phyloP scores from a whole-genome alignment of 2,888 invertebrate species.

The Pterostichus niger region DNA sequence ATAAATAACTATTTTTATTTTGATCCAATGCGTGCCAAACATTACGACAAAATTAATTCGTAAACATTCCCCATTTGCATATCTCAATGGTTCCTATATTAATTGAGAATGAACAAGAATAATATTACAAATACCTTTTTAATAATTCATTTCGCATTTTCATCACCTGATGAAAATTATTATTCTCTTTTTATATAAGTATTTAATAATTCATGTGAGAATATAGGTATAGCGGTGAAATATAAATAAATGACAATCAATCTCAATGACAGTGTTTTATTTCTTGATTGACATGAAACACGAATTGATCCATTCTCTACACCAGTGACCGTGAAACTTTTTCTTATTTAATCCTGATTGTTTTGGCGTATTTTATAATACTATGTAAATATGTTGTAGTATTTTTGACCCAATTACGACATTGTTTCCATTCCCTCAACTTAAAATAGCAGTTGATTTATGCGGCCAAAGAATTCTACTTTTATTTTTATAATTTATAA shows the following conservation, averaged over 20 bases:
- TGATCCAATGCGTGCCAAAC: too few relatives aligned
- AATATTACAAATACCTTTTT: too few relatives aligned
- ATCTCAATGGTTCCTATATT: too few relatives aligned
- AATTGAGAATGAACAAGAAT: too few relatives aligned
- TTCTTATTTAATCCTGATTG: background rate
- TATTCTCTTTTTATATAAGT: too few relatives aligned
- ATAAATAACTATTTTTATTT: too few relatives aligned
- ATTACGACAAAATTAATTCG: too few relatives aligned
- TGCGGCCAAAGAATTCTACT: background rate
- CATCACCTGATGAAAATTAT: too few relatives aligned
- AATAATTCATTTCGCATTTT: too few relatives aligned
- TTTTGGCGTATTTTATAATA: background rate
- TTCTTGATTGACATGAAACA: background rate
- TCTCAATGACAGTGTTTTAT: constrained; percentile 2
- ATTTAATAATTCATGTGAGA: background rate
- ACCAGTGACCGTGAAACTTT: constrained; percentile 7
- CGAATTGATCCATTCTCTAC: too few relatives aligned
- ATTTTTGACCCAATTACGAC: constrained; percentile 1
- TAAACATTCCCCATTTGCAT: too few relatives aligned
- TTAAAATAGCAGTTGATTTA: background rate
- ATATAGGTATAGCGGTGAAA: background rate
- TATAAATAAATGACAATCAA: background rate
- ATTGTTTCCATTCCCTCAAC: background rate
- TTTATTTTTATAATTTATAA: background rate
- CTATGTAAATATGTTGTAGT: background rate